phyloP scores from a whole-genome alignment of 2,888 invertebrate species.

The Panopea generosa region DNA sequence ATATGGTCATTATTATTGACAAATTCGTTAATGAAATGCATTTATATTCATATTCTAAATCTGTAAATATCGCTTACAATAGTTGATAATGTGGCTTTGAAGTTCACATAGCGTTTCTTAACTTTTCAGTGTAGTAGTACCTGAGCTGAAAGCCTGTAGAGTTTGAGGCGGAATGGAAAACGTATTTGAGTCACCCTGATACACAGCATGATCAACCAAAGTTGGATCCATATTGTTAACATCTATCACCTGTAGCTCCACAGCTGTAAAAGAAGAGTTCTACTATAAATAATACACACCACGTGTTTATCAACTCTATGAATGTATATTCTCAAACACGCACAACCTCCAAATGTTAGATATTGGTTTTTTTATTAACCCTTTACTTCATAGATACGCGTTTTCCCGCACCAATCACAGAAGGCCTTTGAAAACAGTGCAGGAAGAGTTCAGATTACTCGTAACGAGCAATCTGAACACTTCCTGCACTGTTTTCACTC shows the following conservation, averaged over 20 bases:
- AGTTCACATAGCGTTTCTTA: no score
- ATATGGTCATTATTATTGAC: no score
- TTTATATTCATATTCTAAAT: no score
- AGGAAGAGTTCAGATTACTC: no score
- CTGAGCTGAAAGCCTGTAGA: conserved; percentile 52
- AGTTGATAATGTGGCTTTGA: no score
- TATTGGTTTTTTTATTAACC: neutral
- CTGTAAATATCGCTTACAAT: no score
- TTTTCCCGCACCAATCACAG: neutral
- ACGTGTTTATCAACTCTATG: no score
- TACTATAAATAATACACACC: no score
- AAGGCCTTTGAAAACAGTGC: neutral
- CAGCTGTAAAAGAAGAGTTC: conserved; percentile 52
- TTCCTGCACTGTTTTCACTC: no score
- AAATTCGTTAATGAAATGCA: no score
- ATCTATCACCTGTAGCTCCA: conserved; percentile 69
- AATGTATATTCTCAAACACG: neutral
- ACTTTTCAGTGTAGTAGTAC: neutral
- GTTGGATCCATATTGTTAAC: conserved; percentile 28
- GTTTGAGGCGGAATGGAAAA: conserved; percentile 69
- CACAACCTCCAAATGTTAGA: neutral
- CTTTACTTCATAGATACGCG: neutral
- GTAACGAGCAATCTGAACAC: no score
- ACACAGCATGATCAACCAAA: conserved; percentile 5
- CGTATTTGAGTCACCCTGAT: conserved; percentile 48